Evolutionary conservation across 1,140 invertebrate species (phyloP).

Genomic region (Macrotrachela quadricornifera): DNA sequence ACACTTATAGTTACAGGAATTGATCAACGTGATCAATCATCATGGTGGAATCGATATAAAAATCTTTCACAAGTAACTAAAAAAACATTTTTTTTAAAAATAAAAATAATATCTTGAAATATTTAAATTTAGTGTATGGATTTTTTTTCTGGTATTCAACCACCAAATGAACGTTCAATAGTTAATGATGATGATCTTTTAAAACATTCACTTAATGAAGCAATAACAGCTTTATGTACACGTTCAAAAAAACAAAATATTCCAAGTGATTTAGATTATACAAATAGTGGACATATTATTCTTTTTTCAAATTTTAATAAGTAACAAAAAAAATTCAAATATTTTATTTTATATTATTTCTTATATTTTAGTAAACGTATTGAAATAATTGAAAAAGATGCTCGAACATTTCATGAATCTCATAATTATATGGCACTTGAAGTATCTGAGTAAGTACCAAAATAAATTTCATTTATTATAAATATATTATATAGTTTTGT

Average conservation of each 20-base stretch:
- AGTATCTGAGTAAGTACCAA: neutral
- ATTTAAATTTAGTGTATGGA: conserved; percentile 39
- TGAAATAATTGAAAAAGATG: neutral
- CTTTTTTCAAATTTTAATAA: conserved; percentile 64
- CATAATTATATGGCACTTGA: too few relatives aligned
- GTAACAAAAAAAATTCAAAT: conserved; percentile 13
- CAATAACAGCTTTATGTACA: conserved; percentile 60
- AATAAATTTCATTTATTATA: neutral
- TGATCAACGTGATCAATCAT: too few relatives aligned
- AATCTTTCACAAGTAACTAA: neutral
- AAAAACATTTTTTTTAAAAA: conserved; percentile 5
- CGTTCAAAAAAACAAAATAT: conserved; percentile 47
- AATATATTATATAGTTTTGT: neutral
- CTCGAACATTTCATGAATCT: too few relatives aligned
- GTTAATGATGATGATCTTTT: conserved; percentile 43
- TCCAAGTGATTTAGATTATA: conserved; percentile 34
- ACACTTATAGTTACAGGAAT: too few relatives aligned
- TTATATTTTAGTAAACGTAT: neutral
- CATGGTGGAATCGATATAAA: too few relatives aligned
- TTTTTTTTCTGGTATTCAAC: conserved; percentile 46
- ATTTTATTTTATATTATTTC: too few relatives aligned
- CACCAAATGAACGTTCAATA: conserved; percentile 29
- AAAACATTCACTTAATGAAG: conserved; percentile 59
- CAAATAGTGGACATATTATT: conserved; percentile 57
- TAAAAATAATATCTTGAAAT: conserved; percentile 10